Conservation (phyloP, 2,113 vertebrate genomes). For the Mormyrus iriodes region DNA sequence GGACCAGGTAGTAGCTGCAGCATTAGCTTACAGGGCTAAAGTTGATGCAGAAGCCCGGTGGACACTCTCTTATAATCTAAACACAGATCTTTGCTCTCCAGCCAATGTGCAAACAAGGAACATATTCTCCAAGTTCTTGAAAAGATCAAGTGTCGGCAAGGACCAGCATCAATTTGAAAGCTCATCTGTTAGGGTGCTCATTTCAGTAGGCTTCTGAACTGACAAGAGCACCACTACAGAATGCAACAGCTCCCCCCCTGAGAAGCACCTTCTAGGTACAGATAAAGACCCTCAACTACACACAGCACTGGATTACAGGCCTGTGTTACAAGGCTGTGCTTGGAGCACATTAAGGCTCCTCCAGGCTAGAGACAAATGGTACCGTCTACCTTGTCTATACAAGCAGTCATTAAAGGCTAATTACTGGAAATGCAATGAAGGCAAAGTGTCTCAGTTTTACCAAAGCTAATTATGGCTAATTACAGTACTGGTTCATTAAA, state of each 20-base stretch:
- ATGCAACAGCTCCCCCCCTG: neutral
- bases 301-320: neutral
- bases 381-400: neutral
- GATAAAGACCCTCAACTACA: neutral
- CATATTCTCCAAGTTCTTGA: neutral
- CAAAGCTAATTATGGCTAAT: conserved; percentile 10
- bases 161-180: neutral
- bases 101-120: neutral
- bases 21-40: neutral
- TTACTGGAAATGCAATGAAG: conserved; percentile 5
- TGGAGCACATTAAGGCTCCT: neutral
- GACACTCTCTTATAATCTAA: neutral
- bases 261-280: neutral
- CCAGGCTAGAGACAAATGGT: neutral
- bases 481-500: neutral
- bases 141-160: neutral
- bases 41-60: neutral
- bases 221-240: neutral
- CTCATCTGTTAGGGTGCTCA: neutral
- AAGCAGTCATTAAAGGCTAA: neutral
- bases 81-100: neutral
- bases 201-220: neutral
- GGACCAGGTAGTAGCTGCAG: neutral
- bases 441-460: conserved; percentile 1
- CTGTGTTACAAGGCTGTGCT: neutral